A percentile compares a stretch with the other conserved stretches of the same genome.
These are phyloP conservation scores for Amia ocellicauda DNA, from an alignment of 2,113 vertebrate species.

Conservation along the genomic window DNA sequence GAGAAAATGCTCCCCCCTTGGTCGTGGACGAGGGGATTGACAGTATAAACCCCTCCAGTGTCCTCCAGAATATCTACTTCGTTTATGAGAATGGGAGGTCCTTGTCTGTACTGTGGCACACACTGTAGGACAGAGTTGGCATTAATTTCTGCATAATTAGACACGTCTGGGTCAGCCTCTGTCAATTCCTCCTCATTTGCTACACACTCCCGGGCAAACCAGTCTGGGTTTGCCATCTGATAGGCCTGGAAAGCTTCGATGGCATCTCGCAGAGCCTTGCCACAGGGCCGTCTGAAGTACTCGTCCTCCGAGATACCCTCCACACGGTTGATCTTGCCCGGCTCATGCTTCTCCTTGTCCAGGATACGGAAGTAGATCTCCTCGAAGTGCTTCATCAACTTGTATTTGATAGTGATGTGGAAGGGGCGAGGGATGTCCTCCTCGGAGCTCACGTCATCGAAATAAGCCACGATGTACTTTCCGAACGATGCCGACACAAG, in stretches of 20 bases:
- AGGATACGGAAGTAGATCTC: constrained; percentile 88
- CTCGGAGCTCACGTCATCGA: constrained; percentile 72
- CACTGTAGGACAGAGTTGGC: constrained; percentile 33
- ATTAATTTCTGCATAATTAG: too few relatives aligned
- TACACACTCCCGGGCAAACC: constrained; percentile 80
- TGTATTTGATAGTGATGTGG: constrained; percentile 74
- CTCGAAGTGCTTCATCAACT: constrained; percentile 87
- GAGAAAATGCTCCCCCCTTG: constrained; percentile 5
- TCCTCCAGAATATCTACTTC: constrained; percentile 36
- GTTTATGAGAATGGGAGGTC: constrained; percentile 21
- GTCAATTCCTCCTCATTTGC: constrained; percentile 48
- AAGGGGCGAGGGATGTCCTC: constrained; percentile 81
- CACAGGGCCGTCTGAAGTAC: constrained; percentile 69
- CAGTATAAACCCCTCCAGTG: constrained; percentile 23
- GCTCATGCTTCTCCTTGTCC: constrained; percentile 85
- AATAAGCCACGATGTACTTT: constrained; percentile 89
- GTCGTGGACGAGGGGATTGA: constrained; percentile 44
- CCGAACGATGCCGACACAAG: constrained; percentile 77
- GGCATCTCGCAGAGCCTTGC: constrained; percentile 69
- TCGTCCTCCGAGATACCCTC: constrained; percentile 69
- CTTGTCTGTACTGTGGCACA: constrained; percentile 54
- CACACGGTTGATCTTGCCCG: constrained; percentile 71
- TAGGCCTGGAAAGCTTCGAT: constrained; percentile 70
- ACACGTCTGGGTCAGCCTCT: constrained; percentile 19
- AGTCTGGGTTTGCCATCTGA: constrained; percentile 73